These are phyloP conservation scores for Phenganax subtilis DNA, from an alignment of 92 coral and sea anemone species.

Conservation along the genomic window DNA sequence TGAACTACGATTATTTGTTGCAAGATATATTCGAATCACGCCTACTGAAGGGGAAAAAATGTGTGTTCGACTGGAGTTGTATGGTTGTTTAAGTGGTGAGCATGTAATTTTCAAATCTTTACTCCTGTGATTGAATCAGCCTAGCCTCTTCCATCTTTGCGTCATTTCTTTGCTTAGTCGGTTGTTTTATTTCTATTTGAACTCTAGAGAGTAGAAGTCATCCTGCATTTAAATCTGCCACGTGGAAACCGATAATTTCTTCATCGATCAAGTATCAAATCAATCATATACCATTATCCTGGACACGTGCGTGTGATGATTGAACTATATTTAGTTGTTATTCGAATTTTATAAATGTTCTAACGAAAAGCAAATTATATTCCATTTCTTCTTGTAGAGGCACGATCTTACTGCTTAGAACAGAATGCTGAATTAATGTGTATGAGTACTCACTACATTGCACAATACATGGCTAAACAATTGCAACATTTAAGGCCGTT, in stretches of 20 bases:
- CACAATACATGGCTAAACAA: slow-evolving; percentile 56
- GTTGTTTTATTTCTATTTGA: neutral
- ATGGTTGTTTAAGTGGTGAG: slow-evolving; percentile 71
- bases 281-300: neutral
- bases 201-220: neutral
- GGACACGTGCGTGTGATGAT: slow-evolving; percentile 4
- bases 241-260: neutral
- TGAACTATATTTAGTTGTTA: neutral
- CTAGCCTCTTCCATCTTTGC: too few relatives aligned
- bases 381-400: slow-evolving; percentile 52
- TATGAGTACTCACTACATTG: slow-evolving; percentile 54
- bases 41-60: slow-evolving; percentile 49
- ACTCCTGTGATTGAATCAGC: neutral
- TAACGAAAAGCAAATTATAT: neutral
- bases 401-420: slow-evolving; percentile 78
- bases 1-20: slow-evolving; percentile 40
- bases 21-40: slow-evolving; percentile 58
- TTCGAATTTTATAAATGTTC: neutral
- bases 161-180: neutral
- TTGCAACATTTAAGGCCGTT: slow-evolving; percentile 51
- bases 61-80: slow-evolving; percentile 66
- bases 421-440: slow-evolving; percentile 82
- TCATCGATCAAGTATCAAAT: neutral
- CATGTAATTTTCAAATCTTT: neutral
- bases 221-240: neutral